Base-by-base conservation (phyloP, 2,113 vertebrate genomes). In the Elanus axillaris region DNA sequence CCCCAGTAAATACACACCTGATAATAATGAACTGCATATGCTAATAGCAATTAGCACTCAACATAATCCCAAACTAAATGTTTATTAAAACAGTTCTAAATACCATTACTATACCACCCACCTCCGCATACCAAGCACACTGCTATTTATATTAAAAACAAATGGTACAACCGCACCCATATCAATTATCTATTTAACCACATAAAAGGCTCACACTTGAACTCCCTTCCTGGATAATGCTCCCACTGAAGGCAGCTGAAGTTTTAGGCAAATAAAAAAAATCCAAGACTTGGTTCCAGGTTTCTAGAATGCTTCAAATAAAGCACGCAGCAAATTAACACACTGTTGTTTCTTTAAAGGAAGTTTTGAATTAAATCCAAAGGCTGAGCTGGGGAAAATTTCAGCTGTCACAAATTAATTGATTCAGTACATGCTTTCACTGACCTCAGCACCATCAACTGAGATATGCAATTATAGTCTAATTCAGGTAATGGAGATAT, bases 131-230 rank as follows among this genome's bases (percentile, higher is more conserved):
- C 23, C 68, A 36, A 86, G 76, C n/a, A 68, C 10, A 3, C 38
- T 67, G 45, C 78, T 79, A 94, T 95, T 97, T 91, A 52, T 88
- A 94, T 95, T 94, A 94, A 94, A 97, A 97, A 59, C 72, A 92
- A 95, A 84, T 3, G 63, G 86, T 62, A 90, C 16, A 97, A 95
- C 95, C 26, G 6, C 94, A 93, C 84, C 86, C 48, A 2, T 93
- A 95, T 85, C 86, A 89, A 95, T 96, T 93, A 93, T 74, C 92
- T 93, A 31, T 88, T 88, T 81, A 91, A 92, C 95, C 96, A 97
- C 97, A 93, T 82, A 75, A 96, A 96, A 94, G 83, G 56, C 48
- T 78, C 23, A 25, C 45, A 25, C 31, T 86, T 76, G 25, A 95
- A 76, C 42, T 85, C 67, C 26, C 2, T 42, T 63, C 62, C n/a